Conservation (phyloP, 2,113 vertebrate genomes). For the Pogona vitticeps region DNA sequence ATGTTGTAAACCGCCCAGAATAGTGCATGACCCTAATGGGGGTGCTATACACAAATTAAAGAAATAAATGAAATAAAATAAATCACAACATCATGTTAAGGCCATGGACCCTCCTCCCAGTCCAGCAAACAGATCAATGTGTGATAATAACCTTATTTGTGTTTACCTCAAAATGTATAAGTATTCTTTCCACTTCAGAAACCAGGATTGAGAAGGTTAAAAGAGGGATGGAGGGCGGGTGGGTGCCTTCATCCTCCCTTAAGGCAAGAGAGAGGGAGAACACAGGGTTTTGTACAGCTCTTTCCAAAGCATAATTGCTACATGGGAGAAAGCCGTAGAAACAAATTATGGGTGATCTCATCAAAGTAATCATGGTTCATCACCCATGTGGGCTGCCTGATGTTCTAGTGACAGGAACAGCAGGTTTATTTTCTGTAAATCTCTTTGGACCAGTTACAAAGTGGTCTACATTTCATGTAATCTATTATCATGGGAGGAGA, state of each 20-base stretch:
- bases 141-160: too few species aligned
- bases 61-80: neutral
- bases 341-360: conserved; percentile 65
- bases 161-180: neutral
- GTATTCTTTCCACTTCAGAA: neutral
- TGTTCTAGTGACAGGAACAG: conserved; percentile 42
- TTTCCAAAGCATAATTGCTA: conserved; percentile 24
- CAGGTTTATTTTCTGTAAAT: conserved; percentile 52
- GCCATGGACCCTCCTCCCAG: too few species aligned
- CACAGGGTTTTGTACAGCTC: neutral
- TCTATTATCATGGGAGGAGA: neutral
- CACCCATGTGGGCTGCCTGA: conserved; percentile 42
- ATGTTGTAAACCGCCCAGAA: too few species aligned
- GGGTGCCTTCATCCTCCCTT: neutral
- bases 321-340: conserved; percentile 47
- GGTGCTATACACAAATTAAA: neutral
- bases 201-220: conserved; percentile 1
- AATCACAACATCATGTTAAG: too few species aligned
- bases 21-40: too few species aligned
- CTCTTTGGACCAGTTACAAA: conserved; percentile 53
- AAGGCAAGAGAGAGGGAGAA: neutral
- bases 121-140: too few species aligned
- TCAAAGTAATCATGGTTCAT: conserved; percentile 53
- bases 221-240: too few species aligned
- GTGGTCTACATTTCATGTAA: neutral